Evolutionary conservation across 2,113 vertebrate genomes (phyloP).

Genomic region (Piliocolobus tephrosceles): DNA sequence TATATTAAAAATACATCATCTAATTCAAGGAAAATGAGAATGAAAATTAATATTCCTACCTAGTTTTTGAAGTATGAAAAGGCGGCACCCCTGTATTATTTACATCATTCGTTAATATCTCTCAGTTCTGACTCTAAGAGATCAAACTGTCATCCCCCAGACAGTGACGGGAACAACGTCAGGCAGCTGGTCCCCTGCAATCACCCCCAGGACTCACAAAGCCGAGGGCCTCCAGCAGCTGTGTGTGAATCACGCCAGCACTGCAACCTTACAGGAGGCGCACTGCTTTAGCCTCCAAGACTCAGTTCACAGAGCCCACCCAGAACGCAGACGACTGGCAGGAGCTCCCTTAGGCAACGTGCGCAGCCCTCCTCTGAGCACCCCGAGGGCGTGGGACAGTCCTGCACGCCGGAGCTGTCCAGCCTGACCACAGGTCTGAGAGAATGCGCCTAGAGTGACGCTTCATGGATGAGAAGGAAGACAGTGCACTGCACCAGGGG

Average conservation of each 20-base stretch:
- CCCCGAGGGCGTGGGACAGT: too few relatives aligned
- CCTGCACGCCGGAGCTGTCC: too few relatives aligned
- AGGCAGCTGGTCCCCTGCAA: too few relatives aligned
- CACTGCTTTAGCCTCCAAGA: too few relatives aligned
- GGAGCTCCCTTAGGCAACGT: background rate
- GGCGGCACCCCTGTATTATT: background rate
- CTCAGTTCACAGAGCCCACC: background rate
- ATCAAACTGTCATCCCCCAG: background rate
- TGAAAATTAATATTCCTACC: background rate
- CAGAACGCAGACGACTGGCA: background rate
- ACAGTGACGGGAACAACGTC: background rate
- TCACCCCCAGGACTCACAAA: background rate
- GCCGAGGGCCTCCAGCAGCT: background rate
- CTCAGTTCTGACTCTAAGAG: background rate
- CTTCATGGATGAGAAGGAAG: background rate
- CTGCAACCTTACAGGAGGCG: background rate
- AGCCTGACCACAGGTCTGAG: too few relatives aligned
- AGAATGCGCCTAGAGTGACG: too few relatives aligned
- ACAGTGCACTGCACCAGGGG: background rate
- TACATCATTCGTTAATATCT: background rate
- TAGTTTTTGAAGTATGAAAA: background rate
- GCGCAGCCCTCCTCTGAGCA: too few relatives aligned
- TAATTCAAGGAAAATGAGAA: background rate
- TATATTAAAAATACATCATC: background rate
- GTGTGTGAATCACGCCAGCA: background rate